Base-by-base conservation (phyloP, 2,113 vertebrate genomes). In the Phyllopteryx taeniolatus region DNA sequence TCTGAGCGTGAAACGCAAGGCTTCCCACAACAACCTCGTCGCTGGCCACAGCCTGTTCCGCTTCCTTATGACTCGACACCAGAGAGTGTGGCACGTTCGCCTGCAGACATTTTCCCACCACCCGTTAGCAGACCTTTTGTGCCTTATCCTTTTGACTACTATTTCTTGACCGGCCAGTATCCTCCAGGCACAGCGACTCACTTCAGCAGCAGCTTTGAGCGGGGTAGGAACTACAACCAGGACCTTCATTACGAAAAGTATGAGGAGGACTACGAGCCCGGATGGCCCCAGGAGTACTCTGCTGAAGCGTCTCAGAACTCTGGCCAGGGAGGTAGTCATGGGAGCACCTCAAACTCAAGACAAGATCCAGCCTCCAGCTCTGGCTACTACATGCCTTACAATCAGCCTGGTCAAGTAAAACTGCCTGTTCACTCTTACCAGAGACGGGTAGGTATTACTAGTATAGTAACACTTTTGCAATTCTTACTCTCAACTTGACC, bases 161-260 rank as follows among this genome's bases (percentile, higher is more conserved):
- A 49, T 46, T 72, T 81, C 8, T 2, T 84, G 54, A 74, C 64
- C 0, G 74, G 73, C 10, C 56, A 72, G 60, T 61, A 78, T 51
- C 76, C 81, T 27, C 20, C 35, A 5, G 84, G 79, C 46, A 73
- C 74, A 0, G 0, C 75, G 6, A 47, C 68, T 35, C 67, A 74
- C 61, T 74, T 19, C 11, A 74, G 67, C 20, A 35, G 5, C n/a
- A 75, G 20, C 60, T 85, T 47, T 31, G 72, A 82, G 54, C 70
- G 68, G 2, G 75, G 80, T 0, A 17, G 1, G 2, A 70, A 77
- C 70, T 5, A 73, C 46, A 73, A 46, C 0, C 54, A 78, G 7
- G 76, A 79, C 2, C 0, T 3, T 0, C 70, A 72, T n/a, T 77
- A 82, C 27, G 1, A 73, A 0, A 79, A 60, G 0, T 2, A 22